phyloP scores from a whole-genome alignment of 2,797 vertebrate genomes.

The Cuniculus paca region DNA sequence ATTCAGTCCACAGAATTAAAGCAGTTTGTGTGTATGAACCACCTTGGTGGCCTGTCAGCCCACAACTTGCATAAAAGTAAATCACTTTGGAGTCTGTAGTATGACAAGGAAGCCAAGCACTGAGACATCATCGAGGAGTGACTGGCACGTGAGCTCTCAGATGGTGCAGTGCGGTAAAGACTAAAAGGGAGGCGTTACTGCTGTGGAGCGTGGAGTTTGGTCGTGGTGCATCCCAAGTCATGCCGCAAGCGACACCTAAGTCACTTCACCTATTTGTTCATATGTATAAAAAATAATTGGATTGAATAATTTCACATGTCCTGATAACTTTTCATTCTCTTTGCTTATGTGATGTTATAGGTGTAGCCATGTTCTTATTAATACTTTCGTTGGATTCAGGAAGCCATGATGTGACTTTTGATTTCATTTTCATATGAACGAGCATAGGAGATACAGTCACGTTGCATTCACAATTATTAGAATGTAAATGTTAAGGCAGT shows the following conservation, averaged over 20 bases:
- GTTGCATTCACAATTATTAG: not conserved
- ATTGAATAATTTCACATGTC: not conserved
- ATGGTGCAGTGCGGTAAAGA: not conserved
- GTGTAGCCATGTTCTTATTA: not conserved
- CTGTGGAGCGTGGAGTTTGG: not conserved
- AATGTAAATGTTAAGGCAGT: constrained; percentile 34
- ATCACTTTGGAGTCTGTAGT: not conserved
- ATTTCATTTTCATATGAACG: constrained; percentile 29
- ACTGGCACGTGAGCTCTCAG: not conserved
- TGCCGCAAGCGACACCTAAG: not conserved
- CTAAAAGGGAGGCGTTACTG: not conserved
- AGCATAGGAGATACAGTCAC: not conserved
- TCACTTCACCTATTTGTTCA: not conserved
- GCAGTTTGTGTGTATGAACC: constrained; percentile 29
- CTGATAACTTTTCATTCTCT: constrained; percentile 36
- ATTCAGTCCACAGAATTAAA: constrained; percentile 61
- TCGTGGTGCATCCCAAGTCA: not conserved
- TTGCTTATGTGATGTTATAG: not conserved
- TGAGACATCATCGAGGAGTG: not conserved
- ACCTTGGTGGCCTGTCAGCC: constrained; percentile 54
- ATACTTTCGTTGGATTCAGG: constrained; percentile 41
- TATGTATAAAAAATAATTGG: not conserved
- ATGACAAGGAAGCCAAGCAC: not conserved
- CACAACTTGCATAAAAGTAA: constrained; percentile 9
- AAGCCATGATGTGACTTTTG: constrained; percentile 1